phyloP scores from a whole-genome alignment of 2,888 invertebrate genomes.

The Mythimna lalbum region DNA sequence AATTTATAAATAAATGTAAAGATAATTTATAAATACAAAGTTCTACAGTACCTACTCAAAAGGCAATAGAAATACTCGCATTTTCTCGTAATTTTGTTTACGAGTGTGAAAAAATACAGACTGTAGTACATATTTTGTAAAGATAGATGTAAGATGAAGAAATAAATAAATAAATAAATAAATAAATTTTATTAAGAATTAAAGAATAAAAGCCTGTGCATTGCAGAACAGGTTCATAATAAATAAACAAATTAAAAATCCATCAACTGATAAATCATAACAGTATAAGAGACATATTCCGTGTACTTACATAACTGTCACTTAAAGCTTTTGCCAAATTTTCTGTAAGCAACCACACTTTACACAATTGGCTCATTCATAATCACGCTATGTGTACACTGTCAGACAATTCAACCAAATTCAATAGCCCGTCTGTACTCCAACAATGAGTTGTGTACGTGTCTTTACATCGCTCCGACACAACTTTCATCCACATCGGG shows the following conservation, averaged over 20 bases:
- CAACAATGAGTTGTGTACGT: conserved; percentile 23
- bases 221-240: too few relatives aligned
- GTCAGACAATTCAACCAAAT: conserved; percentile 18
- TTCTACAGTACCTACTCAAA: not conserved
- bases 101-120: not conserved
- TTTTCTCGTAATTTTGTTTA: not conserved
- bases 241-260: not conserved
- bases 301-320: not conserved
- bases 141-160: too few relatives aligned
- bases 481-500: conserved; percentile 46
- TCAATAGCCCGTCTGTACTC: conserved; percentile 10
- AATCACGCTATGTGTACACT: conserved; percentile 12
- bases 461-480: conserved; percentile 25
- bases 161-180: too few relatives aligned
- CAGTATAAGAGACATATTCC: not conserved
- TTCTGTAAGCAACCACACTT: conserved; percentile 5
- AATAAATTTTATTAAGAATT: too few relatives aligned
- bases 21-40: not conserved
- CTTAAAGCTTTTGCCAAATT: not conserved
- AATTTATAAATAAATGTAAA: conserved; percentile 3
- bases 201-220: too few relatives aligned
- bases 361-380: conserved; percentile 17
- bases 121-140: too few relatives aligned
- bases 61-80: not conserved
- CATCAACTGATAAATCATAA: not conserved